phyloP scores from a whole-genome alignment of 1,140 invertebrate genomes.

The Drosophila sucinea region DNA sequence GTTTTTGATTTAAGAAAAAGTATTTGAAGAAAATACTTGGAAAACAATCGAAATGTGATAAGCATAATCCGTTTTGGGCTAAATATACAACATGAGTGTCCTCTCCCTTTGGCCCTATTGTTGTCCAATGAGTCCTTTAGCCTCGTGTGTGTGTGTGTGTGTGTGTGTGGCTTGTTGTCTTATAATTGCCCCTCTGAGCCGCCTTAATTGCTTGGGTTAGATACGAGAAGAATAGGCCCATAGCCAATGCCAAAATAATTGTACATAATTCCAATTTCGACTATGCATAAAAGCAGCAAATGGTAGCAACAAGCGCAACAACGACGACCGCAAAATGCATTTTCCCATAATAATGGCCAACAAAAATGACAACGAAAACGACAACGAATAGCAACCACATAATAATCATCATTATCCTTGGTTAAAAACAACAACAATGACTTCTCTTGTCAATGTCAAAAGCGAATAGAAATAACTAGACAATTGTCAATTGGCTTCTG shows the following conservation, averaged over 20 bases:
- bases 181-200: constrained; percentile 11
- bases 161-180: constrained; percentile 7
- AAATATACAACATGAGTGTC: not conserved
- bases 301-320: not conserved
- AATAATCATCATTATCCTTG: constrained; percentile 3
- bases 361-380: not conserved
- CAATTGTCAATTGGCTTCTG: constrained; percentile 5
- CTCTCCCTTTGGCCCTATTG: not conserved
- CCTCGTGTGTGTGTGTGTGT: not conserved
- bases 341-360: constrained; percentile 5
- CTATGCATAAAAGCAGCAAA: not conserved
- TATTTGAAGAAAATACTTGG: too few relatives aligned
- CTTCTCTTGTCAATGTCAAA: constrained; percentile 10
- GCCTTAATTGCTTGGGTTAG: constrained; percentile 12
- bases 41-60: not conserved
- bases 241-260: constrained; percentile 13
- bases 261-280: constrained; percentile 2
- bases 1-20: too few relatives aligned
- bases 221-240: constrained; percentile 8
- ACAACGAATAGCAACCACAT: not conserved
- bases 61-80: constrained; percentile 7
- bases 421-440: not conserved
- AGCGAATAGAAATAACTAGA: constrained; percentile 8
- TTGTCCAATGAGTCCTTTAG: not conserved
- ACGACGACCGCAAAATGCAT: constrained; percentile 6